These are phyloP conservation scores for Homalodisca vitripennis DNA, from an alignment of 1,140 invertebrate species.

Conservation along the genomic window DNA sequence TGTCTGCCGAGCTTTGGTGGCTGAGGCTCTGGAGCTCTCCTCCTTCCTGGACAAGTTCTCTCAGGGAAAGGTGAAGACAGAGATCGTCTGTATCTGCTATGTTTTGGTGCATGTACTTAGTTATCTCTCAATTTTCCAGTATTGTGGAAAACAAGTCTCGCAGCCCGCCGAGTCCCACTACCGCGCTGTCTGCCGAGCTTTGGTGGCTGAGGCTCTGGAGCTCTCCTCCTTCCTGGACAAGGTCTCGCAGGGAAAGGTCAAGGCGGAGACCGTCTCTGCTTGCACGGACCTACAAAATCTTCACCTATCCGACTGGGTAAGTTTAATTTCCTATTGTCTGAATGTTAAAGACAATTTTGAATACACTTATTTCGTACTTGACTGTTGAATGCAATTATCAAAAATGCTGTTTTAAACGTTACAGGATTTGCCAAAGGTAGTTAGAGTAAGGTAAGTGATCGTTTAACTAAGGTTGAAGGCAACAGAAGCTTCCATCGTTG, in stretches of 20 bases:
- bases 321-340: too few relatives aligned
- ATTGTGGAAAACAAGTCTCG: constrained; percentile 49
- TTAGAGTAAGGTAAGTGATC: too few relatives aligned
- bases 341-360: too few relatives aligned
- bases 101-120: too few relatives aligned
- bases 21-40: constrained; percentile 86
- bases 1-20: constrained; percentile 84
- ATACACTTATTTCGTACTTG: too few relatives aligned
- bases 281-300: constrained; percentile 70
- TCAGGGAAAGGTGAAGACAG: constrained; percentile 49
- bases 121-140: too few relatives aligned
- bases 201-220: constrained; percentile 88
- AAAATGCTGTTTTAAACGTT: too few relatives aligned
- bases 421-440: too few relatives aligned
- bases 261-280: constrained; percentile 55
- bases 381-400: too few relatives aligned
- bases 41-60: constrained; percentile 84
- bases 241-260: constrained; percentile 62
- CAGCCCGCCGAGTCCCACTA: constrained; percentile 77
- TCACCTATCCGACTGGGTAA: constrained; percentile 84
- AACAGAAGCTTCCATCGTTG: too few relatives aligned
- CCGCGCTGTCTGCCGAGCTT: constrained; percentile 84
- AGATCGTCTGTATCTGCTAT: constrained; percentile 44
- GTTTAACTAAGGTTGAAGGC: too few relatives aligned
- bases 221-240: constrained; percentile 85